Base-by-base conservation (phyloP, 2,113 vertebrate genomes). In the Elgaria multicarinata region DNA sequence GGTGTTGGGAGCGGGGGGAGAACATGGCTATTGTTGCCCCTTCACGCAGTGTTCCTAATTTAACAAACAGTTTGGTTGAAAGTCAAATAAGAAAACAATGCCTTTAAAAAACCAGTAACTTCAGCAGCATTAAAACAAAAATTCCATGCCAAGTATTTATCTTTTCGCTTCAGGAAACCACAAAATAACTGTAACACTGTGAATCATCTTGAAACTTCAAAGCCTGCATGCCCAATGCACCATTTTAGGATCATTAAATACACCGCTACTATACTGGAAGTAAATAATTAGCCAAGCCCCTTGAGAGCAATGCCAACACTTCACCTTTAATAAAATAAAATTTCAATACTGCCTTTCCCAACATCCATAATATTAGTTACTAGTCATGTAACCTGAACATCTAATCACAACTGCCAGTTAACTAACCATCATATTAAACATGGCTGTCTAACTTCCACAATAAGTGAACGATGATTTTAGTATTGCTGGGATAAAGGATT, bases 201-300 rank as follows among this genome's bases (percentile, higher is more conserved):
- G 95, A 96, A 95, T 94, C 90, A 96, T 72, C 90, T 93, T 83
- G 83, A 87, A 94, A 94, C 95, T 96, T 96, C 94, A 96, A 96
- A 96, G 96, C 90, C 14, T 89, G 77, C 92, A 90, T 93, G 94
- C 93, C 93, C 91, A 93, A 88, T 0, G n/a, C 95, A 94, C 93
- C 92, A 88, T 94, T 96, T 96, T 93, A 91, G 89, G 88, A 87
- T 89, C 87, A 96, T 95, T 96, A 95, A 94, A 83, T 95, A 92
- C 92, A 93, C 92, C 93, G 87, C 89, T 94, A 96, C 94, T 94
- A 93, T 93, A 90, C 69, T 86, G 76, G 24, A 39, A 93, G 94
- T 96, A 93, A 97, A 97, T 96, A 93, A 97, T 95, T 96, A 97
- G 33, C 93, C 89, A 93, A 76, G 22, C 28, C 39, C 42, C 92